phyloP scores from a whole-genome alignment of 35 echinoderm and acorn worm genomes.

The Strongylocentrotus purpuratus region DNA sequence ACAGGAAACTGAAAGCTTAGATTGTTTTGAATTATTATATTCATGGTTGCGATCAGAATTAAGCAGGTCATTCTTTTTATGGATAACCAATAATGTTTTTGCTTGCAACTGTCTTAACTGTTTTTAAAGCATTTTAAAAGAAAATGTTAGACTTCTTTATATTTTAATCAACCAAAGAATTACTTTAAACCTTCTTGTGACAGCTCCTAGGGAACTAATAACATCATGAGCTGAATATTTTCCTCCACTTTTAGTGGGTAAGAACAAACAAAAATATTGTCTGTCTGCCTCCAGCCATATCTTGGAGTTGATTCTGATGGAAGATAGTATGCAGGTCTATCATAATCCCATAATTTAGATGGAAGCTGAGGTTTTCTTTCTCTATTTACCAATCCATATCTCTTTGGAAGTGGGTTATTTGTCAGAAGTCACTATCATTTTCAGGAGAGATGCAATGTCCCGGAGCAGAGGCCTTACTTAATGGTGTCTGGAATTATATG shows the following conservation, averaged over 20 bases:
- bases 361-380: neutral
- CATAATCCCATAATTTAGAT: constrained; percentile 12
- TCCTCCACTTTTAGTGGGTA: neutral
- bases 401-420: neutral
- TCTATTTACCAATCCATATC: neutral
- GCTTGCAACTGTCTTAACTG: neutral
- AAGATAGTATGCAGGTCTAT: neutral
- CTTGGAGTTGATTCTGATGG: neutral
- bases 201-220: neutral
- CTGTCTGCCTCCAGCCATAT: neutral
- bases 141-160: neutral
- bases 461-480: neutral
- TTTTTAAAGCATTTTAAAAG: neutral
- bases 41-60: neutral
- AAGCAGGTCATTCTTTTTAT: neutral
- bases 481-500: too few species aligned
- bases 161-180: neutral
- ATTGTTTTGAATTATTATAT: neutral
- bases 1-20: neutral
- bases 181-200: too few species aligned
- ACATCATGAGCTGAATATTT: neutral
- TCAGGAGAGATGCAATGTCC: neutral
- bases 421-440: constrained; percentile 11
- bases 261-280: constrained; percentile 7
- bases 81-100: neutral